Percentiles rank a stretch among this genome's conserved stretches.
Conservation (phyloP, 2,113 vertebrate species). For the Lasiurus borealis region DNA sequence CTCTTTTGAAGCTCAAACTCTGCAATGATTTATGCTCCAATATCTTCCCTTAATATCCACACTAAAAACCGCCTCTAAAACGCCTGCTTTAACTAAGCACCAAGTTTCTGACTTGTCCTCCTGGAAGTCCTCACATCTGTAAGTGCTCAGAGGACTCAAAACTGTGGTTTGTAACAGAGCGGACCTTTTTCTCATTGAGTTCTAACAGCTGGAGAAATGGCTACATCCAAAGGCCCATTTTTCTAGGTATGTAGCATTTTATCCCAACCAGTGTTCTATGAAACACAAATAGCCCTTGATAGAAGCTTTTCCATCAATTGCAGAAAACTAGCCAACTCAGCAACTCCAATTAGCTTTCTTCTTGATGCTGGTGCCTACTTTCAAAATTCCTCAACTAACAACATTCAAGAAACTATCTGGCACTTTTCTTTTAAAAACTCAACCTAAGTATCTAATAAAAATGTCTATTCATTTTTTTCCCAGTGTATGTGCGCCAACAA, state of each 20-base stretch:
- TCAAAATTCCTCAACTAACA: slow-evolving; percentile 14
- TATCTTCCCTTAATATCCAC: not conserved
- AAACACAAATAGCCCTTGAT: not conserved
- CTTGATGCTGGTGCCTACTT: slow-evolving; percentile 22
- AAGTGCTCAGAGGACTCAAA: not conserved
- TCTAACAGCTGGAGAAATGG: not conserved
- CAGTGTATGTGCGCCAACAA: not conserved
- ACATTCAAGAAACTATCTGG: not conserved
- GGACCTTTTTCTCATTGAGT: not conserved
- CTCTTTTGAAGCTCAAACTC: not conserved
- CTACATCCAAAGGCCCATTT: not conserved
- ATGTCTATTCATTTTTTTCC: not conserved
- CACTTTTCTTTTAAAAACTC: not conserved
- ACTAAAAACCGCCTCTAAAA: not conserved
- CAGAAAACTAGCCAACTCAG: slow-evolving; percentile 31
- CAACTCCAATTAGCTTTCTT: slow-evolving; percentile 39
- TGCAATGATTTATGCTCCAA: not conserved
- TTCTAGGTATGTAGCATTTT: slow-evolving; percentile 38
- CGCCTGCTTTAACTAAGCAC: not conserved
- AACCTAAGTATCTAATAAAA: not conserved
- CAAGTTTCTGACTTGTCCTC: not conserved
- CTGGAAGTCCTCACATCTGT: not conserved
- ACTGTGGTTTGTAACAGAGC: not conserved
- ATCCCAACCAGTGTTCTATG: not conserved
- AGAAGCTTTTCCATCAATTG: not conserved